Evolutionary conservation across 2,113 vertebrate genomes (phyloP), one percentile per base, ranked within the genome.

Genomic region (Corythoichthys intestinalis): DNA sequence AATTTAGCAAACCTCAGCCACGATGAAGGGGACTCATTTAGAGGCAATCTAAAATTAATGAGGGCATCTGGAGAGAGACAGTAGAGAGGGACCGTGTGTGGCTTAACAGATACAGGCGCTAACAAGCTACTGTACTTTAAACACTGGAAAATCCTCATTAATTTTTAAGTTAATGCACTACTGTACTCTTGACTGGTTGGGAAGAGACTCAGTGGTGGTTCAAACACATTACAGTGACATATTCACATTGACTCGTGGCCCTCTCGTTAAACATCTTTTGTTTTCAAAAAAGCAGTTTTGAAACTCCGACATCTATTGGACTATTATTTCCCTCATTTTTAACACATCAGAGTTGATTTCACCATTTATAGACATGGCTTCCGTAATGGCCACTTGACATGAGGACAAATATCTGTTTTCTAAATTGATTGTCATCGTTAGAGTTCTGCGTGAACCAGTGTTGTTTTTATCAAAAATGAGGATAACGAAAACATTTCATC

Each of bases 31-130:
- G 87, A 88, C 86, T 89, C 88, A 90, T 91, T 90, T 88, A 87
- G 90, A 87, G 86, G 82, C 88, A 89, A 90, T 91, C 86, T 89
- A 89, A 87, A 91, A 90, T 91, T 87, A 90, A 90, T 90, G 87
- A 90, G 86, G 83, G 87, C 87, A 90, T 88, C 83, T 88, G 77
- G 81, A 83, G 89, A 77, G 88, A 79, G 67, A 66, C 69, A 62
- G 76, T 2, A 65, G 54, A 76, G 81, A 80, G 73, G 70, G 81
- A 75, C 65, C 72, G 69, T 67, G 80, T 14, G 74, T 85, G 85
- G 86, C 83, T 88, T 75, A 86, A 85, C 85, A 87, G 86, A 89
- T 88, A 86, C 80, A 44, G 13, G 54, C 64, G 80, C 83, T 85
- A 85, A 86, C 83, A 81, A 79, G 86, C 86, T 86, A 89, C 88